Base-by-base conservation (phyloP, 2,888 invertebrate genomes). In the Epinotia nisella region DNA sequence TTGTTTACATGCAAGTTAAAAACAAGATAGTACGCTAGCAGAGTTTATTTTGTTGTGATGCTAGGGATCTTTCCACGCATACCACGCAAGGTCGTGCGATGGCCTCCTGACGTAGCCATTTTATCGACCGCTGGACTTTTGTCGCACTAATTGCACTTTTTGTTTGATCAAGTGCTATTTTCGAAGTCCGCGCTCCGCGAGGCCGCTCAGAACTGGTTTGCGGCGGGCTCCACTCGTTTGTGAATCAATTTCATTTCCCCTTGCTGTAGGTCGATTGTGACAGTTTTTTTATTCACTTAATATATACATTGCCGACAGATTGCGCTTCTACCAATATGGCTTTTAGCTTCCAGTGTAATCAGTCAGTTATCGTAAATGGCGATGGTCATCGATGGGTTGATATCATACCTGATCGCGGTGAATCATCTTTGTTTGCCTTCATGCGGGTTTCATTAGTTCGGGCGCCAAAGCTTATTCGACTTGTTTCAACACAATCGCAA, bases 171-270 rank as follows among this genome's bases (percentile, higher is more conserved):
- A 75, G 78, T 79, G 82, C 78, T 81, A 81, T 83, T 83, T 81
- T 80, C 65, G 61, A 68, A 77, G 79, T 75, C 76, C 79, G 78
- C 79, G 76, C 77, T 76, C 75, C 78, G 76, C 76, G 74, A 75
- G 76, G 76, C 62, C 73, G 75, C 77, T 72, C 78, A 71, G 71
- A 82, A 85, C 84, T 78, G 82, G 83, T 82, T 81, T 66, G 19
- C 41, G 79, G 80, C 82, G 76, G 76, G 78, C 82, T 78, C 76
- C 75, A 79, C 82, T 81, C 76, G 83, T 82, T 82, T 81, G 76
- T 78, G 76, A 79, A 80, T 81, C 80, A 78, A 80, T 80, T 77
- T 77, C 80, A 80, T 83, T 85, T 83, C 84, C 82, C 80, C 78
- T 79, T 78, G 73, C 75, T 77, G 79, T 75, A 75, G 70, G 77